These are phyloP conservation scores for Eueremaeus valkanovi DNA, from an alignment of 2,888 invertebrate genomes.

Conservation along the genomic window DNA sequence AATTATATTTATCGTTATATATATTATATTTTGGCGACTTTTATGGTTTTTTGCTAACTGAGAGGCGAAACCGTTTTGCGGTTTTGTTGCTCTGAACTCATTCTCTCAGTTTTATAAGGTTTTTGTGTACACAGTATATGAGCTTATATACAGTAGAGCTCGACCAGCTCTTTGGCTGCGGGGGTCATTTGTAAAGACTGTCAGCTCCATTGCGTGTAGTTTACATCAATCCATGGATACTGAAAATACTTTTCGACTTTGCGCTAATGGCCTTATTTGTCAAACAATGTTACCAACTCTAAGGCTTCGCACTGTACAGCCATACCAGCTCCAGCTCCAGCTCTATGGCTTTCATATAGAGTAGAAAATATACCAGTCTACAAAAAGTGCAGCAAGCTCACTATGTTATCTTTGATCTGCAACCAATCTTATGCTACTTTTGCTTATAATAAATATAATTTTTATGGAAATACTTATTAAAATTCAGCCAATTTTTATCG, in stretches of 20 bases:
- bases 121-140: not conserved
- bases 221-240: conserved; percentile 22
- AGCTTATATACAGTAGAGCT: not conserved
- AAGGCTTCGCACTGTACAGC: not conserved
- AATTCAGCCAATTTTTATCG: too few species aligned
- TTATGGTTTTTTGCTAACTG: conserved; percentile 22
- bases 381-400: too few species aligned
- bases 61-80: conserved; percentile 18
- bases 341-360: not conserved
- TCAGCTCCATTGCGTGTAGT: conserved; percentile 22
- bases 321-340: not conserved
- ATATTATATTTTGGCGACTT: conserved; percentile 3
- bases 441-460: too few species aligned
- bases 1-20: conserved; percentile 20
- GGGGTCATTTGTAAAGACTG: conserved; percentile 22
- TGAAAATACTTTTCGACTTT: conserved; percentile 10
- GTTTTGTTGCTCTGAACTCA: not conserved
- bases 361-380: not conserved
- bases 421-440: too few species aligned
- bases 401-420: too few species aligned
- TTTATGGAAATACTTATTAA: too few species aligned
- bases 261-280: conserved; percentile 10
- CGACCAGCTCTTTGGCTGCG: not conserved
- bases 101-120: not conserved
- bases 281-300: not conserved